Percentiles rank a stretch among this genome's conserved stretches.
Evolutionary conservation across 2,113 vertebrate species (phyloP).

Genomic region (Connochaetes taurinus): DNA sequence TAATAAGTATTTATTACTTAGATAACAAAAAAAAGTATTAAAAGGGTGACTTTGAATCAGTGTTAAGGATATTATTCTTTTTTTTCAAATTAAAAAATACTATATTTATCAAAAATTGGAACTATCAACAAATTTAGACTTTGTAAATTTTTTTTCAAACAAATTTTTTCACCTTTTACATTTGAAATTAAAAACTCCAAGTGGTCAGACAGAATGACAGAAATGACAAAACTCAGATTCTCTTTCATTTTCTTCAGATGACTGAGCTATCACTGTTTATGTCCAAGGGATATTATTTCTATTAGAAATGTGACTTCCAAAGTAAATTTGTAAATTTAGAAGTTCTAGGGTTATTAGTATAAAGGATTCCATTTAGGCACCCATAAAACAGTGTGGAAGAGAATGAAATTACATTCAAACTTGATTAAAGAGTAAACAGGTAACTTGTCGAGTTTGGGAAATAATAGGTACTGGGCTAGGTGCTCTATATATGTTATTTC

Average conservation of each 20-base stretch:
- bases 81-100: not conserved
- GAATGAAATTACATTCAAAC: not conserved
- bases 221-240: not conserved
- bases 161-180: not conserved
- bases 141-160: not conserved
- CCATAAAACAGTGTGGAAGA: not conserved
- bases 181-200: not conserved
- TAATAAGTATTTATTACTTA: not conserved
- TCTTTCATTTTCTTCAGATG: not conserved
- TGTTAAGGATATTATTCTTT: not conserved
- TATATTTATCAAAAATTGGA: not conserved
- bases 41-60: not conserved
- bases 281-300: not conserved
- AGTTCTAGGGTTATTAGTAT: not conserved
- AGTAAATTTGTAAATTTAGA: not conserved
- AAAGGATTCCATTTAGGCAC: not conserved
- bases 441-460: not conserved
- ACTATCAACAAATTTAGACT: too few species aligned
- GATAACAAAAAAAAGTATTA: not conserved
- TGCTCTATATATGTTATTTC: not conserved
- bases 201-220: not conserved
- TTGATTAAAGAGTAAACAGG: slow-evolving; percentile 2
- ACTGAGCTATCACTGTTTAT: not conserved
- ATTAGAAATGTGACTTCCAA: not conserved
- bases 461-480: not conserved